Conservation (phyloP, 2,888 invertebrate species). For the Netelia fuscicornis region DNA sequence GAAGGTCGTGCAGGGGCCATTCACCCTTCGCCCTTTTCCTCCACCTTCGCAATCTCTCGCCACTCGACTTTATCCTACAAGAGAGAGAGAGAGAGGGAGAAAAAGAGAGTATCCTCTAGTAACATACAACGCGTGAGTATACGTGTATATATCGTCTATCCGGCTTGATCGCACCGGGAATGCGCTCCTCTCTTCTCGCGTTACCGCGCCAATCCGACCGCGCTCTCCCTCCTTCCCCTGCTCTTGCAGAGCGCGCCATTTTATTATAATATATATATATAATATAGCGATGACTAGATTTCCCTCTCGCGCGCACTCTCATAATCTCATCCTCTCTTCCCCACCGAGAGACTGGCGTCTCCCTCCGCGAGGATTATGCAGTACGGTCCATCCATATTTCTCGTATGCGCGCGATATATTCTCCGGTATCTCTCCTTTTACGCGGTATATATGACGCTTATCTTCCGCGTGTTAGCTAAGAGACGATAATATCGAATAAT, state of each 20-base stretch:
- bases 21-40: conserved; percentile 79
- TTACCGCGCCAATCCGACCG: conserved; percentile 55
- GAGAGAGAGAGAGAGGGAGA: conserved; percentile 18
- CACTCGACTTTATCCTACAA: conserved; percentile 50
- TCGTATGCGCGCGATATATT: conserved; percentile 48
- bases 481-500: conserved; percentile 46
- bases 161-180: conserved; percentile 64
- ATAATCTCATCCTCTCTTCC: conserved; percentile 19
- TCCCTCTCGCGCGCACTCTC: conserved; percentile 13
- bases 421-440: conserved; percentile 23
- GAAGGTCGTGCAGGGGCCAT: conserved; percentile 78
- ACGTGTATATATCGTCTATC: conserved; percentile 54
- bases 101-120: conserved; percentile 24
- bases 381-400: conserved; percentile 43
- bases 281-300: conserved; percentile 17
- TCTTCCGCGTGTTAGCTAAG: conserved; percentile 24
- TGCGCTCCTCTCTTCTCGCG: conserved; percentile 66
- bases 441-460: conserved; percentile 24
- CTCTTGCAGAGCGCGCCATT: conserved; percentile 46
- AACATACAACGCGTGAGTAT: not conserved
- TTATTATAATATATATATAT: conserved; percentile 57
- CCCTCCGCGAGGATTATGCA: conserved; percentile 46
- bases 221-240: not conserved
- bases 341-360: conserved; percentile 2
- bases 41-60: conserved; percentile 63